Evolutionary conservation across 2,888 invertebrate genomes (phyloP).

Genomic region (Arge pagana): DNA sequence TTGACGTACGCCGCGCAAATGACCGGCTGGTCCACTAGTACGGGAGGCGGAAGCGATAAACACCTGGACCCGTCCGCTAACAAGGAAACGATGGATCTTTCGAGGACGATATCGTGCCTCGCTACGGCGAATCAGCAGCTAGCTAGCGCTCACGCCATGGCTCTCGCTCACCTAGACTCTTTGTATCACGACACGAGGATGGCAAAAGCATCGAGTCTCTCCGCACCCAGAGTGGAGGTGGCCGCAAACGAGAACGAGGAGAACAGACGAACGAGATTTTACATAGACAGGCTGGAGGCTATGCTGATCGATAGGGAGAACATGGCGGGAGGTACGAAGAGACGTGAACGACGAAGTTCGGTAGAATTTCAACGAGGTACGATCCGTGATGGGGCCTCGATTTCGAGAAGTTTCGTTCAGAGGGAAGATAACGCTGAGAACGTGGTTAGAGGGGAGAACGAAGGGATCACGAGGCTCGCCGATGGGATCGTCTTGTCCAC

Average conservation of each 20-base stretch:
- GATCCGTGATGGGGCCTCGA: too few species aligned
- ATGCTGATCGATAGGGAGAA: constrained; percentile 1
- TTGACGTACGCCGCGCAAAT: constrained; percentile 47
- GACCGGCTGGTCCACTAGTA: constrained; percentile 43
- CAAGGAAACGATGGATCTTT: constrained; percentile 45
- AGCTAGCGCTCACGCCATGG: constrained; percentile 46
- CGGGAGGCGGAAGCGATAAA: constrained; percentile 30
- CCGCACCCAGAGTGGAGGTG: constrained; percentile 21
- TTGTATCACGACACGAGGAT: constrained; percentile 43
- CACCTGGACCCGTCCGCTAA: too few species aligned
- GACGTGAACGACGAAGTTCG: neutral
- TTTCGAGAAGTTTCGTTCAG: too few species aligned
- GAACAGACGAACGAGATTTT: neutral
- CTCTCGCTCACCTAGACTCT: constrained; percentile 45
- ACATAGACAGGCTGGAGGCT: constrained; percentile 8
- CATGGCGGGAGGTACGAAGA: neutral
- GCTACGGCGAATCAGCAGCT: constrained; percentile 53
- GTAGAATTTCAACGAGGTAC: neutral
- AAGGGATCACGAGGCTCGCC: neutral
- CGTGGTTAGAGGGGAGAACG: too few species aligned
- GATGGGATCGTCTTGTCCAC: too few species aligned
- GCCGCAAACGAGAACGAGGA: constrained; percentile 14
- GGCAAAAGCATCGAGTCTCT: constrained; percentile 23
- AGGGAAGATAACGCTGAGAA: neutral
- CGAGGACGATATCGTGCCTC: constrained; percentile 49